Evolutionary conservation across 2,888 invertebrate species (phyloP).

Genomic region (Branchellion lobata): DNA sequence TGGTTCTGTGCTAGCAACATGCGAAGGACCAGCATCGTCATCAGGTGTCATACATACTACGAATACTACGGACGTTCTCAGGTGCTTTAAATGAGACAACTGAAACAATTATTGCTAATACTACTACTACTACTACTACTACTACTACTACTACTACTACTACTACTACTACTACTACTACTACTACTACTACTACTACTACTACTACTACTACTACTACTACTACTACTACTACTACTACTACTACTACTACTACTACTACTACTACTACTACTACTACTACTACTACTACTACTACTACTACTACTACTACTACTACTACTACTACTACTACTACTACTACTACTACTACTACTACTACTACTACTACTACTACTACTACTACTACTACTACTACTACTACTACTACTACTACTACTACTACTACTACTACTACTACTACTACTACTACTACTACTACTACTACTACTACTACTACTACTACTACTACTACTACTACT

Average conservation of each 20-base stretch:
- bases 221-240: conserved; percentile 39
- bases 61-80: too few species aligned
- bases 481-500: conserved; percentile 38
- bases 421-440: conserved; percentile 40
- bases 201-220: conserved; percentile 34
- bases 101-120: conserved; percentile 6
- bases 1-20: background rate
- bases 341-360: conserved; percentile 36
- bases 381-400: conserved; percentile 25
- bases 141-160: conserved; percentile 40
- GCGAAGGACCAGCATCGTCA: too few species aligned
- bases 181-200: conserved; percentile 40
- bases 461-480: conserved; percentile 40
- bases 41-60: too few species aligned
- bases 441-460: conserved; percentile 39
- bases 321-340: conserved; percentile 38
- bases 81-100: background rate
- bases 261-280: conserved; percentile 32
- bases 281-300: conserved; percentile 39
- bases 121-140: conserved; percentile 39
- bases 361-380: background rate
- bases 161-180: conserved; percentile 39
- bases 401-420: conserved; percentile 38
- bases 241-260: conserved; percentile 8
- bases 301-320: conserved; percentile 38